These are phyloP conservation scores for Nestor notabilis DNA, from an alignment of 2,113 vertebrate genomes.

Conservation along the genomic window DNA sequence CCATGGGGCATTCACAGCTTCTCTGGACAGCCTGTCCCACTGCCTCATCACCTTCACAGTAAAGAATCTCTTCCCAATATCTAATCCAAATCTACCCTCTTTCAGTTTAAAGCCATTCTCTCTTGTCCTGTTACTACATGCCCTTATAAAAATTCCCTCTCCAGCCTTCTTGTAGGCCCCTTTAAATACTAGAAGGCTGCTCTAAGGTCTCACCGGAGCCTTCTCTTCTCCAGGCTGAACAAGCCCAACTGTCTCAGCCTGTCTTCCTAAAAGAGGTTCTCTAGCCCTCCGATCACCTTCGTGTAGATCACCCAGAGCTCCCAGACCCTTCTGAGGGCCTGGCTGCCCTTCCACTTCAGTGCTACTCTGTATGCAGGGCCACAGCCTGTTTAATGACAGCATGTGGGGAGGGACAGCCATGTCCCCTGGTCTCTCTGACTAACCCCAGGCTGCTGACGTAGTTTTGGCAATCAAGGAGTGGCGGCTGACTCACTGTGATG, in stretches of 20 bases:
- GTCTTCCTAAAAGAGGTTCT: not conserved
- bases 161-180: not conserved
- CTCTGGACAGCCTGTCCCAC: not conserved
- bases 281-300: not conserved
- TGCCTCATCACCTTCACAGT: not conserved
- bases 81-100: not conserved
- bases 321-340: not conserved
- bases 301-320: not conserved
- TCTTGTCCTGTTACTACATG: not conserved
- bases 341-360: not conserved
- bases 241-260: not conserved
- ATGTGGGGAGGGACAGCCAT: not conserved
- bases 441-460: not conserved
- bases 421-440: not conserved
- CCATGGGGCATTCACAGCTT: not conserved
- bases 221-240: not conserved
- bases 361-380: not conserved
- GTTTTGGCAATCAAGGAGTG: not conserved
- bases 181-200: not conserved
- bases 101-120: not conserved
- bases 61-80: not conserved
- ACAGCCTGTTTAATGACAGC: not conserved
- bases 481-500: not conserved
- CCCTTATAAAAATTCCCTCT: not conserved
- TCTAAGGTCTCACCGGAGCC: not conserved